phyloP scores from a whole-genome alignment of 2,888 invertebrate species.

The Harmothoe impar region DNA sequence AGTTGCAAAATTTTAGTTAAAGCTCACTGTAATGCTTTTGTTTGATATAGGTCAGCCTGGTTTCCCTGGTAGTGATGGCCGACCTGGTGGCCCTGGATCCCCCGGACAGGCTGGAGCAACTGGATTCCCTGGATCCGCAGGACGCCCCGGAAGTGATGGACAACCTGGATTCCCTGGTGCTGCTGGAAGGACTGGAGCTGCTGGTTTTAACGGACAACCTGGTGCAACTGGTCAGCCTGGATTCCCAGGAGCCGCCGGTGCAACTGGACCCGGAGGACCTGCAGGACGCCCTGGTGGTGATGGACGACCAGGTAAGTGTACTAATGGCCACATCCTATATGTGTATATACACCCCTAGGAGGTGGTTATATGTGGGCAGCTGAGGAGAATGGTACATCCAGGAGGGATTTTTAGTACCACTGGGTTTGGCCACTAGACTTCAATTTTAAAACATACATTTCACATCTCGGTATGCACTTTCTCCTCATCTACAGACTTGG shows the following conservation, averaged over 20 bases:
- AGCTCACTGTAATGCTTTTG: no score
- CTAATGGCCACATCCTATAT: no score
- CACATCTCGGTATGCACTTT: no score
- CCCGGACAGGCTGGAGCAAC: conserved; percentile 53
- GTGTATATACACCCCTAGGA: no score
- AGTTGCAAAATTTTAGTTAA: no score
- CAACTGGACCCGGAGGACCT: conserved; percentile 51
- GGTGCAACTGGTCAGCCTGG: conserved; percentile 59
- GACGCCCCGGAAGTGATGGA: conserved; percentile 57
- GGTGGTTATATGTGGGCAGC: not conserved
- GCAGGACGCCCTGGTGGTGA: not conserved
- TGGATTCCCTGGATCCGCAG: conserved; percentile 48
- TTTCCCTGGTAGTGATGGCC: conserved; percentile 6
- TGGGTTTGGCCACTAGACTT: no score
- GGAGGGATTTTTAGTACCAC: not conserved
- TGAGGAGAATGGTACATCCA: not conserved
- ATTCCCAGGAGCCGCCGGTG: conserved; percentile 47
- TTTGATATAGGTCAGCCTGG: conserved; percentile 48
- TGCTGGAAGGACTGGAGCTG: conserved; percentile 26
- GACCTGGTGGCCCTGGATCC: conserved; percentile 62
- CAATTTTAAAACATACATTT: no score
- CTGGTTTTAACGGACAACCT: conserved; percentile 37
- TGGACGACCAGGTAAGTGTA: not conserved
- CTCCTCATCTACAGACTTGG: no score
- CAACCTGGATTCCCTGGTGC: conserved; percentile 57